Conservation (phyloP, 2,888 invertebrate genomes). For the Polydrusus pterygomalis region DNA sequence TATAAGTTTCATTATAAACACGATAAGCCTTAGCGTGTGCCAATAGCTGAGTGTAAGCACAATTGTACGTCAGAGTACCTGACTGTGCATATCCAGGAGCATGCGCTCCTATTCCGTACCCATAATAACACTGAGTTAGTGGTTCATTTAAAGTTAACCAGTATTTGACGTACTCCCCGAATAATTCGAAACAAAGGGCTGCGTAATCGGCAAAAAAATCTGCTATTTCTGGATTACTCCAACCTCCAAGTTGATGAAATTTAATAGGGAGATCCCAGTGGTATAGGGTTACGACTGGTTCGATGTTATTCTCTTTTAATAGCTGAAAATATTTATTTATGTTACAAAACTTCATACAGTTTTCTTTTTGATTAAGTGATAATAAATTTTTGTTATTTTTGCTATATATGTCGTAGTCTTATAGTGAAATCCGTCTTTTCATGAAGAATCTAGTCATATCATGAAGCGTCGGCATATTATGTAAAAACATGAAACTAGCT, state of each 20-base stretch:
- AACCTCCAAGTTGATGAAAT: constrained; percentile 77
- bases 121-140: constrained; percentile 32
- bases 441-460: no score
- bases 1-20: constrained; percentile 36
- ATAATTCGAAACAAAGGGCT: constrained; percentile 74
- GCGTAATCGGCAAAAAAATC: constrained; percentile 78
- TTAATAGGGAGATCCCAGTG: constrained; percentile 69
- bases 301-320: constrained; percentile 68
- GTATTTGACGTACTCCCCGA: constrained; percentile 76
- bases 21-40: constrained; percentile 46
- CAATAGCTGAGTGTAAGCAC: constrained; percentile 30
- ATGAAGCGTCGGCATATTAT: no score
- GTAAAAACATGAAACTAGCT: no score
- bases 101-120: constrained; percentile 30
- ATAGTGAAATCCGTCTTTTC: no score
- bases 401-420: no score
- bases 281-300: constrained; percentile 79
- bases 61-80: constrained; percentile 29
- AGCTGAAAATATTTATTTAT: constrained; percentile 13
- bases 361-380: no score
- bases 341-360: no score
- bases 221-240: constrained; percentile 77
- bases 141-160: constrained; percentile 82
- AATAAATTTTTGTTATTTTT: constrained; percentile 58
- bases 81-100: constrained; percentile 35